A percentile compares a stretch with the other conserved stretches of the same genome.
phyloP scores from a whole-genome alignment of 2,888 invertebrate genomes.

The Ennomos erosarius region DNA sequence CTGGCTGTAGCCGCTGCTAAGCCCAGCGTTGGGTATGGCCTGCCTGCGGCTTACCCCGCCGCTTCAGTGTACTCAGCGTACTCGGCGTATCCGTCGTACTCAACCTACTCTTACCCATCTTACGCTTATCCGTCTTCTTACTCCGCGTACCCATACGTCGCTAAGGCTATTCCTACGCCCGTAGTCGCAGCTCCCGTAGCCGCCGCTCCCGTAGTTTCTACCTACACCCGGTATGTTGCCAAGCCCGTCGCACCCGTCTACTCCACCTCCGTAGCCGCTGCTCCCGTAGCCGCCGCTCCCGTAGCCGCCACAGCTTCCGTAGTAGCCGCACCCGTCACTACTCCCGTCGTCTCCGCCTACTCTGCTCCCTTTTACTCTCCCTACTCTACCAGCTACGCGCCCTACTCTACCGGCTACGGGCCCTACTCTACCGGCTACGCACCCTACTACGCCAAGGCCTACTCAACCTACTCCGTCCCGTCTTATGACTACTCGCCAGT shows the following conservation, averaged over 20 bases:
- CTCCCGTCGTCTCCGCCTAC: not conserved
- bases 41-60: slow-evolving; percentile 8
- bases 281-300: slow-evolving; percentile 1
- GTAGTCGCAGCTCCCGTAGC: slow-evolving; percentile 14
- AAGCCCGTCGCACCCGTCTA: too few species aligned
- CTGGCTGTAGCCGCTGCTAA: slow-evolving; percentile 42
- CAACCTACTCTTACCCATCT: not conserved
- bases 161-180: slow-evolving; percentile 20
- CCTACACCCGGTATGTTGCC: slow-evolving; percentile 9
- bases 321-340: too few species aligned
- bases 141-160: slow-evolving; percentile 8
- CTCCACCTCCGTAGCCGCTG: not conserved
- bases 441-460: slow-evolving; percentile 12
- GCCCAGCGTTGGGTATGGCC: slow-evolving; percentile 24
- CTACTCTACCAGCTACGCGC: slow-evolving; percentile 29
- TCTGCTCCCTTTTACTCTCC: not conserved
- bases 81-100: not conserved
- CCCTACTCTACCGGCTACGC: too few species aligned
- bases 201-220: not conserved
- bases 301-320: not conserved
- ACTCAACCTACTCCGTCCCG: slow-evolving; percentile 5
- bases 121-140: slow-evolving; percentile 2
- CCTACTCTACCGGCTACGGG: slow-evolving; percentile 34
- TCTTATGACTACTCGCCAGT: slow-evolving; percentile 3
- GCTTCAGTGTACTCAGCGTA: slow-evolving; percentile 12